Base-by-base conservation (phyloP, 1,140 invertebrate genomes). In the Oedothorax gibbosus region DNA sequence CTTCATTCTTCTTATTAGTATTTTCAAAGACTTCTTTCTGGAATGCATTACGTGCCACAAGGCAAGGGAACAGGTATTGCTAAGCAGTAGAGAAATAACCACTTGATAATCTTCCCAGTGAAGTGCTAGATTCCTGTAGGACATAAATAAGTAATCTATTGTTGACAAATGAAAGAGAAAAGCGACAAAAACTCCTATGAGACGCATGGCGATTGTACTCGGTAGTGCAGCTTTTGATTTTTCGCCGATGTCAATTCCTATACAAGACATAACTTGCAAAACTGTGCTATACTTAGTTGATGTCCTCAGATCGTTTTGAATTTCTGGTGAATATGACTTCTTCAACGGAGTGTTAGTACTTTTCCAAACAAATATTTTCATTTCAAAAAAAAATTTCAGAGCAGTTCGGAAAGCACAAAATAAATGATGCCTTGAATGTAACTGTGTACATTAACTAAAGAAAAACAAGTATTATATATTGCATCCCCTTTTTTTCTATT, bases 71-170 rank as follows among this genome's bases (percentile, higher is more conserved):
- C 35, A 9, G n/a, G 21, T 81, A 10, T 81, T 71, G 9, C 78
- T 81, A 15, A 81, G 71, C 5, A 81, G 14, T 1, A 71, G 60
- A 3, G 78, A 81, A 9, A 71, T 5, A 5, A 71, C 53, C 12
- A 81, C n/a, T 60, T 81, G 78, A 12, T 71, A 81, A 15, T 81
- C 78, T 3, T 65, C 49, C 78, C 78, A 81, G 9, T 81, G 35
- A 9, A 10, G 18, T 15, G 21, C 21, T 11, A 81, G 4, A 12
- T 81, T 71, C 7, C 69, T 9, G 54, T 71, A 81, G 4, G 66
- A 49, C 78, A 81, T 81, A 14, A 81, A 15, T 49, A 53, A 81
- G 49, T 81, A 71, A 20, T 81, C 78, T 8, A 81, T 18, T 9
- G 53, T 57, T 6, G 78, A 49, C n/a, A 72, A 0, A n/a, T 81